Evolutionary conservation across 2,113 vertebrate genomes (phyloP).

Genomic region (Pungitius pungitius): DNA sequence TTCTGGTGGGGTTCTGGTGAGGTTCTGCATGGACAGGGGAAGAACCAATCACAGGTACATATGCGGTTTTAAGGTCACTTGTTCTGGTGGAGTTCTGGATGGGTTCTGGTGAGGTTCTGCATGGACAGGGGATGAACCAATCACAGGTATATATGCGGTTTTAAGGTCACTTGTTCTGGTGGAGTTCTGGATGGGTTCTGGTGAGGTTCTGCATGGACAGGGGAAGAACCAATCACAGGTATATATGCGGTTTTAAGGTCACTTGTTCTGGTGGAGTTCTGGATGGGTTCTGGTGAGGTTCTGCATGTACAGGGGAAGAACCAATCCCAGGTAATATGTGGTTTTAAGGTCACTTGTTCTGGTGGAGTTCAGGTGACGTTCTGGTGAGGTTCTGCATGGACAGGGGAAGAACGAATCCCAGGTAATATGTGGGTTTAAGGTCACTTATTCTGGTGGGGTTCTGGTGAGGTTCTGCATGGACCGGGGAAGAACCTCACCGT

Average conservation of each 20-base stretch:
- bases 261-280: background rate
- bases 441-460: background rate
- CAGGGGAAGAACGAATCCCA: no score
- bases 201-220: no score
- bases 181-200: background rate
- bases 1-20: no score
- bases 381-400: no score
- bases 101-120: no score
- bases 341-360: background rate
- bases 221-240: no score
- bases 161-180: background rate
- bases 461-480: conserved; percentile 3
- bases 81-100: conserved; percentile 7
- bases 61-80: background rate
- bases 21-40: no score
- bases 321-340: background rate
- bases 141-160: background rate
- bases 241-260: background rate
- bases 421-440: background rate
- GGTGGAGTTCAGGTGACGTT: background rate
- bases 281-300: no score
- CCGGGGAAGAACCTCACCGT: conserved; percentile 13
- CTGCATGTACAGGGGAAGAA: no score
- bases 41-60: background rate
- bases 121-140: no score